Percentiles rank a stretch among this genome's conserved stretches.
Conservation (phyloP, 1,140 invertebrate species). For the Hermetia illucens region DNA sequence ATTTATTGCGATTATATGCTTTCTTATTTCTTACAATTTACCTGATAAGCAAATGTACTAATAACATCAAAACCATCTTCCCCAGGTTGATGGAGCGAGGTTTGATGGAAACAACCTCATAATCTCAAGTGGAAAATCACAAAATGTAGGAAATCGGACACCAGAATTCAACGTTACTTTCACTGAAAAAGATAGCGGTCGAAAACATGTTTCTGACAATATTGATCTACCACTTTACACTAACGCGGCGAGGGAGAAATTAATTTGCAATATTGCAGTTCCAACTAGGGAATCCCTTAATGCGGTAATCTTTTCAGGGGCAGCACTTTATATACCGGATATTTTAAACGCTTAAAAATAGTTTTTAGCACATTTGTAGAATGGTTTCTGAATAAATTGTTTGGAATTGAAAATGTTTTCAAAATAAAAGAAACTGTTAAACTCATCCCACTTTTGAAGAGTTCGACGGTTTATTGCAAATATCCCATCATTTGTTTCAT, state of each 20-base stretch:
- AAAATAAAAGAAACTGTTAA: background rate
- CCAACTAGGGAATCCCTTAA: slow-evolving; percentile 11
- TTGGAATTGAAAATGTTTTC: slow-evolving; percentile 1
- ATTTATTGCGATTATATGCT: background rate
- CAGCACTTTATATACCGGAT: slow-evolving; percentile 22
- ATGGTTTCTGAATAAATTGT: background rate
- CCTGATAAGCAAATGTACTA: background rate
- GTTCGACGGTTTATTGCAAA: no score
- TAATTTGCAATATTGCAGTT: slow-evolving; percentile 20
- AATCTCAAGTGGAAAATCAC: background rate
- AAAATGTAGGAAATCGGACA: slow-evolving; percentile 5
- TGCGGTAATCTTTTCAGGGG: slow-evolving; percentile 21
- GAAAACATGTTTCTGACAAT: background rate
- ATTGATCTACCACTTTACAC: slow-evolving; percentile 18
- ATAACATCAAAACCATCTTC: background rate
- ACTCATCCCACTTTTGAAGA: background rate
- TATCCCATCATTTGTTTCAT: no score
- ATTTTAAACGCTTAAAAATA: slow-evolving; percentile 10
- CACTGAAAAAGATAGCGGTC: background rate
- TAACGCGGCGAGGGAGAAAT: slow-evolving; percentile 14
- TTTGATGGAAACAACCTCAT: slow-evolving; percentile 7
- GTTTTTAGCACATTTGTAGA: background rate
- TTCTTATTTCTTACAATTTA: background rate
- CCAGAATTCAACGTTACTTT: slow-evolving; percentile 6
- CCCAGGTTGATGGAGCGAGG: slow-evolving; percentile 10